A percentile compares a stretch with the other conserved stretches of the same genome.
These are phyloP conservation scores for Dreissena polymorpha DNA, from an alignment of 1,140 invertebrate genomes.

Conservation along the genomic window DNA sequence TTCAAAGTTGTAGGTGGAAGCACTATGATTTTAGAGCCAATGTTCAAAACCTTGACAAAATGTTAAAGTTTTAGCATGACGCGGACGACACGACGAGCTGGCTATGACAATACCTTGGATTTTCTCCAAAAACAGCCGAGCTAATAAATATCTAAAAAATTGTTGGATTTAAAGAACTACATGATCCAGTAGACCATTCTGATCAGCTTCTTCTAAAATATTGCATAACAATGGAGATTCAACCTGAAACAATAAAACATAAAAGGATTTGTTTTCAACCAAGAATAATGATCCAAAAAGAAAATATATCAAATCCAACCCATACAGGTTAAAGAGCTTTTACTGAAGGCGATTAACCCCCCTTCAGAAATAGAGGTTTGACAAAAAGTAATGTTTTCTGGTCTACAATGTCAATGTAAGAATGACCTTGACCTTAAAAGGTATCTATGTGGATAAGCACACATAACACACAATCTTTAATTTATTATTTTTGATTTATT, in stretches of 20 bases:
- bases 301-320: background rate
- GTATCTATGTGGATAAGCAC: too few relatives aligned
- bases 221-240: slow-evolving; percentile 94
- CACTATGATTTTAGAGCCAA: too few relatives aligned
- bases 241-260: slow-evolving; percentile 81
- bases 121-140: too few relatives aligned
- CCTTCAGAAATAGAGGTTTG: background rate
- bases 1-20: too few relatives aligned
- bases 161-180: slow-evolving; percentile 36
- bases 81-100: too few relatives aligned
- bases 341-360: background rate
- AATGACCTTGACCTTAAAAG: background rate
- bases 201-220: slow-evolving; percentile 83
- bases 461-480: too few relatives aligned
- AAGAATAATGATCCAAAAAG: background rate
- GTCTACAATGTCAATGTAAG: background rate
- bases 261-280: background rate
- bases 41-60: too few relatives aligned
- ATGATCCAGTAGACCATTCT: slow-evolving; percentile 70
- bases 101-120: too few relatives aligned
- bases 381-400: background rate
- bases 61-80: too few relatives aligned
- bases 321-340: background rate
- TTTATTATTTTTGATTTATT: too few relatives aligned
- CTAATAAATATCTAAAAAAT: too few relatives aligned